Percentiles rank a stretch among this genome's conserved stretches.
These are phyloP conservation scores for Grammomys dolichurus DNA, from an alignment of 2,113 vertebrate species.

Conservation along the genomic window DNA sequence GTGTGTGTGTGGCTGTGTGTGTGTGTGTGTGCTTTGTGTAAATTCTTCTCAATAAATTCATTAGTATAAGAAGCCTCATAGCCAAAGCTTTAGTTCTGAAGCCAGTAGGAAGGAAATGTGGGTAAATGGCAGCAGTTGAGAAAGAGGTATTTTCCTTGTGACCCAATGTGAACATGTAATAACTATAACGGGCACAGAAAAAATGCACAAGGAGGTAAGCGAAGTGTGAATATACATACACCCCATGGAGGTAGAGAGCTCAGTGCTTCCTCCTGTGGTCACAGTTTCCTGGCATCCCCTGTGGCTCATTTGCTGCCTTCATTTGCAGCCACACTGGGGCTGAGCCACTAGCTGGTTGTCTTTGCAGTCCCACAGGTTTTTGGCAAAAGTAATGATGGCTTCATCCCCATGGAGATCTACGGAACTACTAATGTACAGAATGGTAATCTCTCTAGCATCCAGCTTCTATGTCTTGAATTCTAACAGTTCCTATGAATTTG, in stretches of 20 bases:
- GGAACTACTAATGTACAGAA: constrained; percentile 30
- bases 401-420: constrained; percentile 10
- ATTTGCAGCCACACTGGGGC: background rate
- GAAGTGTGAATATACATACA: background rate
- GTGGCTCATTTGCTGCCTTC: background rate
- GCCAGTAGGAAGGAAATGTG: constrained; percentile 55
- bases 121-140: background rate
- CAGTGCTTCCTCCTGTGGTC: background rate
- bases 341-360: constrained; percentile 49
- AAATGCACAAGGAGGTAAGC: background rate
- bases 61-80: background rate
- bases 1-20: background rate
- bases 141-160: background rate
- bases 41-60: background rate
- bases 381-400: background rate
- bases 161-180: background rate
- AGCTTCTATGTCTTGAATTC: background rate
- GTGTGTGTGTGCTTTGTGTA: background rate
- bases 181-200: background rate
- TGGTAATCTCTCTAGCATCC: background rate
- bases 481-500: background rate
- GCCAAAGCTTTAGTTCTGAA: constrained; percentile 4
- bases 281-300: background rate
- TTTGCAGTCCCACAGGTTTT: constrained; percentile 71
- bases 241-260: background rate